These are phyloP conservation scores for Brevimyrus niger DNA, from an alignment of 2,113 vertebrate species.

Conservation along the genomic window DNA sequence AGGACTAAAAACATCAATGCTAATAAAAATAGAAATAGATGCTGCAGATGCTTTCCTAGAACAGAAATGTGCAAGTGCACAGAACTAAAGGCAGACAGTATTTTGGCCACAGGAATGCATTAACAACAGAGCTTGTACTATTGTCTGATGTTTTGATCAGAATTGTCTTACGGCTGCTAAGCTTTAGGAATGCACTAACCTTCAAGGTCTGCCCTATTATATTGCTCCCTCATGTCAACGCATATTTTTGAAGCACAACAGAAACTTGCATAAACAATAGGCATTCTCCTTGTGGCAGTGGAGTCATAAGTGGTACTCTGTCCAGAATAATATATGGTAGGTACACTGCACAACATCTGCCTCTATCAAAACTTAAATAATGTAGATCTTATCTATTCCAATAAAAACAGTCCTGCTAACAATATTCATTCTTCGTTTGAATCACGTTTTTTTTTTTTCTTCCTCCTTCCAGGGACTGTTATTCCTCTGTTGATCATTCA, in stretches of 20 bases:
- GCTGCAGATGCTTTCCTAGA: background rate
- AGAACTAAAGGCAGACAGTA: background rate
- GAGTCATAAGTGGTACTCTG: background rate
- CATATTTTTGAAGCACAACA: background rate
- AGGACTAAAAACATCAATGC: slow-evolving; percentile 36
- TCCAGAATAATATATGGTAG: background rate
- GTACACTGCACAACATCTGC: background rate
- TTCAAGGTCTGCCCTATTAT: background rate
- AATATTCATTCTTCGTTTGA: slow-evolving; percentile 2
- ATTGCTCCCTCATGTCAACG: background rate
- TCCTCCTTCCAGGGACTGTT: background rate
- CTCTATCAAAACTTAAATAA: background rate
- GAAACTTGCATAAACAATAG: background rate
- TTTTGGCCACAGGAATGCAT: background rate
- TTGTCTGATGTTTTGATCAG: background rate
- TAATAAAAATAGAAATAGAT: background rate
- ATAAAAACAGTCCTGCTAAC: background rate
- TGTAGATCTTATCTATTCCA: background rate
- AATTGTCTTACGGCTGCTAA: background rate
- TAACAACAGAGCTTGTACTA: background rate
- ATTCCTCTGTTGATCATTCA: background rate
- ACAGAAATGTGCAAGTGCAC: background rate
- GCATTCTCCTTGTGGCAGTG: background rate
- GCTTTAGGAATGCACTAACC: background rate
- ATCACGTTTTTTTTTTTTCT: background rate